Evolutionary conservation across 2,888 invertebrate species (phyloP), one percentile per base, ranked within the genome.

Genomic region (Drosophila mayaguana): DNA sequence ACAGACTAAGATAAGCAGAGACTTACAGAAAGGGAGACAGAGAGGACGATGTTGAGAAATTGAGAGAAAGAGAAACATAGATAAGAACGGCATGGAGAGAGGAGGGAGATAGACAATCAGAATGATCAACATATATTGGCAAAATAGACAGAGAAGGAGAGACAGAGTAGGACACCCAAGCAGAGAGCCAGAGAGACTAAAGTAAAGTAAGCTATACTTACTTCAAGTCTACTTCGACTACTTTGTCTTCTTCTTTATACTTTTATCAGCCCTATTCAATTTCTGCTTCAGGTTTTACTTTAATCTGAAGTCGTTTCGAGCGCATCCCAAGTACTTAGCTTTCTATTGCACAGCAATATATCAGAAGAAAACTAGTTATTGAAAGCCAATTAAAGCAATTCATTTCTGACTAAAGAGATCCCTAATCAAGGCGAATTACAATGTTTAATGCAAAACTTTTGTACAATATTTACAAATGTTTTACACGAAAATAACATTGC

Each of bases 401-500:
- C 42, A n/a, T 45, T 46, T 53, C 48, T 22, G 36, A 38, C 40
- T 40, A 36, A 53, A 46, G 36, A 46, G 62, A 50, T 59, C 40
- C 55, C 63, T 46, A 55, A 53, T 28, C 46, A 60, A 67, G 22
- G 28, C 3, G 8, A 51, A 72, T 64, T 78, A 56, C 74, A 70
- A 48, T 64, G 60, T 64, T 75, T 86, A 84, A 84, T 84, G 89
- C 79, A 75, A 71, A 84, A 84, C 63, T 79, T 79, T 83, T 79
- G 89, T 84, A 62, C 56, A 82, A 76, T 85, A 83, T 88, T 88
- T 80, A 89, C 88, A 88, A 85, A 80, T 82, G 88, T 67, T 88
- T 83, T 70, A 55, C 75, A 80, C 83, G 91, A 88, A 85, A 91
- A 79, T 78, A 78, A 80, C 82, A 86, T 73, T 79, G 76, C 63